phyloP scores from a whole-genome alignment of 2,888 invertebrate species.

The Arge pagana region DNA sequence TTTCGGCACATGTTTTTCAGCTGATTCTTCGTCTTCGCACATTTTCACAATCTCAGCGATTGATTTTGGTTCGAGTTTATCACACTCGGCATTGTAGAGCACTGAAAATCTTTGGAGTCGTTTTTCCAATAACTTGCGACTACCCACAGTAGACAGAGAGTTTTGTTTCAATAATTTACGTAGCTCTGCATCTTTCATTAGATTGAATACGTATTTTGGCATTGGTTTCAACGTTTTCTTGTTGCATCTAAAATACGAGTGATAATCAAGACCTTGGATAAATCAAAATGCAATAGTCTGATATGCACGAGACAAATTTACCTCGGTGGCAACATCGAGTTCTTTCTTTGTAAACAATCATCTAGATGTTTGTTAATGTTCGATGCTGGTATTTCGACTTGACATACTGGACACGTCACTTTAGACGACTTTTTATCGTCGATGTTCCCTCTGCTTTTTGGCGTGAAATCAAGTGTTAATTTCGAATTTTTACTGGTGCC shows the following conservation, averaged over 20 bases:
- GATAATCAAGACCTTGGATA: not conserved
- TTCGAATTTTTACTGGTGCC: constrained; percentile 37
- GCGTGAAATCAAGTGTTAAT: constrained; percentile 42
- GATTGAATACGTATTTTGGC: constrained; percentile 60
- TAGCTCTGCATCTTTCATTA: constrained; percentile 59
- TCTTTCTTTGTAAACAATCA: constrained; percentile 56
- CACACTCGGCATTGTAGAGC: constrained; percentile 60
- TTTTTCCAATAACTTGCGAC: constrained; percentile 52
- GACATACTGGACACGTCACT: constrained; percentile 60
- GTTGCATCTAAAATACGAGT: constrained; percentile 33
- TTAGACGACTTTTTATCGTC: constrained; percentile 27
- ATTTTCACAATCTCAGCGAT: constrained; percentile 53
- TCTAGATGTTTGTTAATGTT: constrained; percentile 61
- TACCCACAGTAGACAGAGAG: constrained; percentile 58
- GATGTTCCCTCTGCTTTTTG: constrained; percentile 37
- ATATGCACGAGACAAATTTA: not conserved
- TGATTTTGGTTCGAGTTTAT: constrained; percentile 56
- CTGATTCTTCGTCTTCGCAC: constrained; percentile 55
- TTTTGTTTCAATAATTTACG: constrained; percentile 58
- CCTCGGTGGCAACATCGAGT: constrained; percentile 17
- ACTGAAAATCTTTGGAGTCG: constrained; percentile 54
- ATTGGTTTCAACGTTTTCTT: constrained; percentile 47
- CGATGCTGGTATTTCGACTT: constrained; percentile 52
- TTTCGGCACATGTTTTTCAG: constrained; percentile 45
- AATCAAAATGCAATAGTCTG: not conserved